Conservation (phyloP, 2,797 vertebrate genomes). For the Acrossocheilus fasciatus region DNA sequence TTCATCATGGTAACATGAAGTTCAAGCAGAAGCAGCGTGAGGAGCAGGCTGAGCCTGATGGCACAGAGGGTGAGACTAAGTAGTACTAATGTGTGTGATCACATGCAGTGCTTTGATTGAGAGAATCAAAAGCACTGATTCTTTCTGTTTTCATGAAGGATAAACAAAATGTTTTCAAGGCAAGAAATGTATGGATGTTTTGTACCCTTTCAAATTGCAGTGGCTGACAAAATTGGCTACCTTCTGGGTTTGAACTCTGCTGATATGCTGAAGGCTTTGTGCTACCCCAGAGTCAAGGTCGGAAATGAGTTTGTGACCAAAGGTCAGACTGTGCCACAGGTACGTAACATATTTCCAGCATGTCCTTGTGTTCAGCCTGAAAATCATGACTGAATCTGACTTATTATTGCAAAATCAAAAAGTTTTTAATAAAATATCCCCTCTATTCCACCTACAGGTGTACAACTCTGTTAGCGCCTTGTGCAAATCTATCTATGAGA, state of each 20-base stretch:
- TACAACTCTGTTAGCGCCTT: slow-evolving; percentile 78
- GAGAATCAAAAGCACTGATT: too few relatives aligned
- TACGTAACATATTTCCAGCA: slow-evolving; percentile 52
- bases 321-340: slow-evolving; percentile 90
- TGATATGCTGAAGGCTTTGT: slow-evolving; percentile 88
- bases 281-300: slow-evolving; percentile 89
- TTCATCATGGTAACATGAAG: slow-evolving; percentile 68
- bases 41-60: slow-evolving; percentile 89
- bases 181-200: neutral
- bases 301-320: slow-evolving; percentile 89
- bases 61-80: slow-evolving; percentile 77
- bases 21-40: slow-evolving; percentile 85
- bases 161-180: neutral
- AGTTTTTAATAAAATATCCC: too few relatives aligned
- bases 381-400: neutral
- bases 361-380: neutral
- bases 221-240: slow-evolving; percentile 89
- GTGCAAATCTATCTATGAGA: too few relatives aligned
- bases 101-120: slow-evolving; percentile 60
- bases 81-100: neutral
- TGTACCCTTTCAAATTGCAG: slow-evolving; percentile 66
- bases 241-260: slow-evolving; percentile 90
- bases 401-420: too few relatives aligned
- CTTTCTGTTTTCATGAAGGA: too few relatives aligned
- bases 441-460: slow-evolving; percentile 74